A percentile compares a stretch with the other conserved stretches of the same genome.
These are phyloP conservation scores for Dasysyrphus tricinctus DNA, from an alignment of 2,888 invertebrate genomes.

Conservation along the genomic window DNA sequence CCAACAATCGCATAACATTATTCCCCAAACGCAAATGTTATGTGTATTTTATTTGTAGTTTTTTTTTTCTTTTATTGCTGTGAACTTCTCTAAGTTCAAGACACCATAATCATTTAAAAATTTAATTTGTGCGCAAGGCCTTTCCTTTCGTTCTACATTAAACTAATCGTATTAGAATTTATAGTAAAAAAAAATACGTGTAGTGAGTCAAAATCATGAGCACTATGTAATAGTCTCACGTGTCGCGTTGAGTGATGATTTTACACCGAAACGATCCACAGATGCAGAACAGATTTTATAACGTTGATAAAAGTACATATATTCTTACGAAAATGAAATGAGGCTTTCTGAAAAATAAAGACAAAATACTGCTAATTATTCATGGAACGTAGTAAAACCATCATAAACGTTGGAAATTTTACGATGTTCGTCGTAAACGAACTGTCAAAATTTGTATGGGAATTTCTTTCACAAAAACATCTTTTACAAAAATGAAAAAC, in stretches of 20 bases:
- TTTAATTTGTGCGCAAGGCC: conserved; percentile 56
- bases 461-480: too few relatives aligned
- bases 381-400: too few relatives aligned
- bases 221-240: not conserved
- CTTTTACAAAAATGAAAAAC: too few relatives aligned
- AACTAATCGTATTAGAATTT: conserved; percentile 70
- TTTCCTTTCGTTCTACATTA: conserved; percentile 32
- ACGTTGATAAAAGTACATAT: not conserved
- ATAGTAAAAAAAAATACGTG: conserved; percentile 9
- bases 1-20: conserved; percentile 44
- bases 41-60: conserved; percentile 28
- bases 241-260: not conserved
- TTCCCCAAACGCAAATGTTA: conserved; percentile 21
- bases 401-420: too few relatives aligned
- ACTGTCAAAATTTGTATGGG: too few relatives aligned
- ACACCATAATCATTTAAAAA: conserved; percentile 52
- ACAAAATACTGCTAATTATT: too few relatives aligned
- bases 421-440: too few relatives aligned
- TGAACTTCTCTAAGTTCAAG: conserved; percentile 74
- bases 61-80: conserved; percentile 3
- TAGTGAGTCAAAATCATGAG: not conserved
- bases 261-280: not conserved
- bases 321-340: too few relatives aligned
- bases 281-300: not conserved
- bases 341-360: too few relatives aligned